Evolutionary conservation across 2,797 vertebrate genomes (phyloP).

Genomic region (Argyrosomus regius): DNA sequence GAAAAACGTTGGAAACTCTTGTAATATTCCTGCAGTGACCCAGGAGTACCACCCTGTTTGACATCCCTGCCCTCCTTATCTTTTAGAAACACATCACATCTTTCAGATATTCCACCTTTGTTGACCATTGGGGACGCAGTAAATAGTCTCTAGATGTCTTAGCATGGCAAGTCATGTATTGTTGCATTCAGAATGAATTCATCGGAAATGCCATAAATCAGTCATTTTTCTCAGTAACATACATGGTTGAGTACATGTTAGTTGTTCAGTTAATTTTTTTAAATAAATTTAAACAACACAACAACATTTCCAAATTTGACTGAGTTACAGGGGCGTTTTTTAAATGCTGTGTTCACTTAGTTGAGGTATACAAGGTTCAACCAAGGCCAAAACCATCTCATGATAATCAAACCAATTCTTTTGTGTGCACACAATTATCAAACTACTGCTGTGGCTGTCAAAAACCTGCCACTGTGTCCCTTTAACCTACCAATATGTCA

Average conservation of each 20-base stretch:
- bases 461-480: slow-evolving; percentile 42
- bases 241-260: not conserved
- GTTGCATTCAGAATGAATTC: not conserved
- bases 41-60: not conserved
- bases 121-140: not conserved
- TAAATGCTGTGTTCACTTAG: not conserved
- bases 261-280: not conserved
- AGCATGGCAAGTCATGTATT: not conserved
- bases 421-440: slow-evolving; percentile 22
- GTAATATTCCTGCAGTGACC: slow-evolving; percentile 10
- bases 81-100: slow-evolving; percentile 26
- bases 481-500: slow-evolving; percentile 56
- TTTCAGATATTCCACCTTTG: not conserved
- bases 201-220: not conserved
- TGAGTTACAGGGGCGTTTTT: not conserved
- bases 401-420: slow-evolving; percentile 17
- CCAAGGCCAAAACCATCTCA: slow-evolving; percentile 1
- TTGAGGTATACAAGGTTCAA: not conserved
- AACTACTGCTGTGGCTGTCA: slow-evolving; percentile 25
- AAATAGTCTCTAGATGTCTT: not conserved
- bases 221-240: not conserved
- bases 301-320: not conserved
- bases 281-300: not conserved
- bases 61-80: slow-evolving; percentile 1
- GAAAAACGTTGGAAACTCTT: slow-evolving; percentile 6